Conservation (phyloP, 2,888 invertebrate species). For the Eueremaeus valkanovi region DNA sequence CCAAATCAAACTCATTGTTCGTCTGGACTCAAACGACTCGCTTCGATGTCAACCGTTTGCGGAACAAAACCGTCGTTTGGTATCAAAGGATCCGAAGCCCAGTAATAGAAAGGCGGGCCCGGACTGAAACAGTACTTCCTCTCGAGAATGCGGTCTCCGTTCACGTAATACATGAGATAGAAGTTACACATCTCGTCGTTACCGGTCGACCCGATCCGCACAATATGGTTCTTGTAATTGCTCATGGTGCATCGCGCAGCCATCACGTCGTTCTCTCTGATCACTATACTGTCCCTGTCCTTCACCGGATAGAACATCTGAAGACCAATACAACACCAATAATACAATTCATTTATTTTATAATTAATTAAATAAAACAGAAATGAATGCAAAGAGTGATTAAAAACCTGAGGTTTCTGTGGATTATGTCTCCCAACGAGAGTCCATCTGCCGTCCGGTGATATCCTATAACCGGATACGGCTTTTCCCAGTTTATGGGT, state of each 20-base stretch:
- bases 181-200: conserved; percentile 94
- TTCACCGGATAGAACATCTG: conserved; percentile 90
- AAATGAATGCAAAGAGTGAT: no score
- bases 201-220: conserved; percentile 74
- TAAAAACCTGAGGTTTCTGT: conserved; percentile 62
- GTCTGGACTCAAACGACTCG: conserved; percentile 43
- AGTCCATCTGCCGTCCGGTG: conserved; percentile 63
- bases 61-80: conserved; percentile 44
- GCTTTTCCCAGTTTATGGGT: conserved; percentile 82
- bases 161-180: conserved; percentile 88
- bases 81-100: conserved; percentile 60
- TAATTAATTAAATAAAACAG: no score
- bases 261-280: conserved; percentile 66
- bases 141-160: conserved; percentile 64
- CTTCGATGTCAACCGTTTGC: conserved; percentile 44
- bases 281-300: conserved; percentile 60
- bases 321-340: no score
- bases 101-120: conserved; percentile 80
- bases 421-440: conserved; percentile 81
- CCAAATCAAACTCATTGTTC: not conserved
- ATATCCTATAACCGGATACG: conserved; percentile 71
- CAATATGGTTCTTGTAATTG: conserved; percentile 63
- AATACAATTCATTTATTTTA: no score
- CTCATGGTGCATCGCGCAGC: conserved; percentile 91
- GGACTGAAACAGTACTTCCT: conserved; percentile 76